Conservation (phyloP, 2,797 vertebrate species). For the Crypturellus tataupa region DNA sequence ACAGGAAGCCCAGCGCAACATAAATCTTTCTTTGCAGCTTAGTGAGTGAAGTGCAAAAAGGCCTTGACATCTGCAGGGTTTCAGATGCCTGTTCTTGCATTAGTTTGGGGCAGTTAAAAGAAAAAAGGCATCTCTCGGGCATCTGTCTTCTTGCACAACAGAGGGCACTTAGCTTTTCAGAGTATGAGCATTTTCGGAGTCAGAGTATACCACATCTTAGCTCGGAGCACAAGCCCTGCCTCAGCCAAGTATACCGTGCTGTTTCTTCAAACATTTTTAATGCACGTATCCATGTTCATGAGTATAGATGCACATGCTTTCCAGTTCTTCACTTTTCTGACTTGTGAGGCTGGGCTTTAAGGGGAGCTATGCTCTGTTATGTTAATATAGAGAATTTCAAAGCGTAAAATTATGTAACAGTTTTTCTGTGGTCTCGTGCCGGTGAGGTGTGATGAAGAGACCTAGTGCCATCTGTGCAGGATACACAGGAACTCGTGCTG, state of each 20-base stretch:
- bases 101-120: background rate
- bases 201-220: background rate
- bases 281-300: accelerated
- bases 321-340: background rate
- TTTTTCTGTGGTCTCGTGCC: background rate
- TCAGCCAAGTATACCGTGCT: background rate
- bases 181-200: background rate
- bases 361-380: background rate
- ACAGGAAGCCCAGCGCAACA: background rate
- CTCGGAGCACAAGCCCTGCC: background rate
- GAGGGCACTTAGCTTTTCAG: accelerated
- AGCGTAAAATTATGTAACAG: background rate
- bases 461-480: background rate
- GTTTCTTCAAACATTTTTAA: background rate
- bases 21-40: background rate
- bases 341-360: background rate
- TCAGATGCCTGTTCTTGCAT: background rate
- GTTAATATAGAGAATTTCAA: background rate
- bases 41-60: background rate
- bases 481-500: accelerated
- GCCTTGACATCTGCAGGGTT: accelerated
- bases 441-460: background rate
- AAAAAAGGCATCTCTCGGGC: background rate
- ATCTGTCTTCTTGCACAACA: background rate
- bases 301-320: background rate